Percentiles rank a stretch among this genome's conserved stretches.
phyloP scores from a whole-genome alignment of 2,888 invertebrate species.

The Drosophila subquinaria region DNA sequence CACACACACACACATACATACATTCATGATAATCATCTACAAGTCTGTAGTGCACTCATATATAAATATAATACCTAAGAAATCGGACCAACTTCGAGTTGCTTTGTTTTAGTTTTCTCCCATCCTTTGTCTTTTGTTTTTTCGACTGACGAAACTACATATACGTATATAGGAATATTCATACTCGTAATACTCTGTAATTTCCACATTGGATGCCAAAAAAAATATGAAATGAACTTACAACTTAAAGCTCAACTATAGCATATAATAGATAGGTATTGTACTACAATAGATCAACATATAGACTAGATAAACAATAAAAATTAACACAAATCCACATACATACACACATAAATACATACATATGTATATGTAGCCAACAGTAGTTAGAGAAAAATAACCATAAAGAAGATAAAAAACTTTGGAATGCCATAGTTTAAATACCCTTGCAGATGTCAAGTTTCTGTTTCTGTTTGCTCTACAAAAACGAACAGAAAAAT shows the following conservation, averaged over 20 bases:
- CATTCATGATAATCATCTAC: constrained; percentile 43
- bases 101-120: background rate
- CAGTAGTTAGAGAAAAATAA: constrained; percentile 28
- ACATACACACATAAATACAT: constrained; percentile 6
- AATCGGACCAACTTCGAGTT: constrained; percentile 54
- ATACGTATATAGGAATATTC: constrained; percentile 15
- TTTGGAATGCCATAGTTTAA: constrained; percentile 12
- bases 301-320: constrained; percentile 33
- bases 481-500: background rate
- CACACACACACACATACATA: constrained; percentile 16
- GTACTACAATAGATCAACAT: constrained; percentile 39
- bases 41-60: constrained; percentile 15
- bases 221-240: constrained; percentile 1
- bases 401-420: background rate
- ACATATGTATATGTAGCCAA: constrained; percentile 16
- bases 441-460: constrained; percentile 5
- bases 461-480: background rate
- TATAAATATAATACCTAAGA: constrained; percentile 32
- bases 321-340: constrained; percentile 10
- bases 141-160: constrained; percentile 31
- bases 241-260: constrained; percentile 26
- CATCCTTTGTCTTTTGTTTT: background rate
- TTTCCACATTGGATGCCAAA: constrained; percentile 34
- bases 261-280: constrained; percentile 37
- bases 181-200: constrained; percentile 32